Evolutionary conservation across 1,140 invertebrate species (phyloP).

Genomic region (Caenorhabditis brenneri): DNA sequence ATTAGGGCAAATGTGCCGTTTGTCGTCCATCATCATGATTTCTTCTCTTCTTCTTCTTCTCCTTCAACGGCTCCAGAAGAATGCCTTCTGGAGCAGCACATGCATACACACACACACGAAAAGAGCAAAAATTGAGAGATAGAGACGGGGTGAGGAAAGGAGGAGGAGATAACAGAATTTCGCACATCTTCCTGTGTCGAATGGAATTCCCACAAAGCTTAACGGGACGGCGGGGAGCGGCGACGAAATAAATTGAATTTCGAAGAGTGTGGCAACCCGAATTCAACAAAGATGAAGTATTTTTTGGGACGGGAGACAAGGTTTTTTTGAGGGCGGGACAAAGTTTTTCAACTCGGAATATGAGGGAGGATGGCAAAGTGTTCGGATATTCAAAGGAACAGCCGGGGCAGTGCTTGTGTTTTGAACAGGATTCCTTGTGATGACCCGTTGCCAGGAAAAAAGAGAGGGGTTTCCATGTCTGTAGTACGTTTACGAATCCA

Average conservation of each 20-base stretch:
- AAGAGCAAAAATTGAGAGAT: constrained; percentile 30
- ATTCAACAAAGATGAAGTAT: not conserved
- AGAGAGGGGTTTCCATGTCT: no score
- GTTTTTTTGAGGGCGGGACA: not conserved
- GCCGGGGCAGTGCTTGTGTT: no score
- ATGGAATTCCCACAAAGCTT: not conserved
- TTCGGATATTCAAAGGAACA: no score
- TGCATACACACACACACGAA: not conserved
- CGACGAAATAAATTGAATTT: constrained; percentile 34
- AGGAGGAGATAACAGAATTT: constrained; percentile 29
- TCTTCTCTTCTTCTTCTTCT: not conserved
- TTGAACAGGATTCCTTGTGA: no score
- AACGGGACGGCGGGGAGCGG: not conserved
- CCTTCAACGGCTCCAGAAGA: not conserved
- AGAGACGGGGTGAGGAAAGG: not conserved
- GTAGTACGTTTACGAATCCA: no score
- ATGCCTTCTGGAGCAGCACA: constrained; percentile 9
- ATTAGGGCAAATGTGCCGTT: constrained; percentile 10
- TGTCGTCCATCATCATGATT: not conserved
- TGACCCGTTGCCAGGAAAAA: no score
- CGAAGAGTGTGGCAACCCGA: not conserved
- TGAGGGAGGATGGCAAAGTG: not conserved
- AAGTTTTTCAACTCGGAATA: no score
- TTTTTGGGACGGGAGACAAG: not conserved
- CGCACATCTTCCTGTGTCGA: not conserved